These are phyloP conservation scores for Malurus melanocephalus DNA, from an alignment of 2,113 vertebrate genomes.

Conservation along the genomic window DNA sequence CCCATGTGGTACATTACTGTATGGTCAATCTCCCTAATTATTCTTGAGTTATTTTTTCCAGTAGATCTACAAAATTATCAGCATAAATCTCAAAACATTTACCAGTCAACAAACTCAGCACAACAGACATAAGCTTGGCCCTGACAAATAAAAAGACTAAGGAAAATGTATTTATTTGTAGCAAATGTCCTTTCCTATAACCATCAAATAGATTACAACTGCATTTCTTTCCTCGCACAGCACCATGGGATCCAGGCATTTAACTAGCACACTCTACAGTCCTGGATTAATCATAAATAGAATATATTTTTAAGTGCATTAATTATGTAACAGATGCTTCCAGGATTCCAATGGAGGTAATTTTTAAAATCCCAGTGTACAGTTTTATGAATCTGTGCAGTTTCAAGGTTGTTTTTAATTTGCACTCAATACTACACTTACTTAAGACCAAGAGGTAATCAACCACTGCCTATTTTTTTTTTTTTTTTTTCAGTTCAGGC, in stretches of 20 bases:
- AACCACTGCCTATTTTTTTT: neutral
- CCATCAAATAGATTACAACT: constrained; percentile 32
- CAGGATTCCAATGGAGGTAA: constrained; percentile 58
- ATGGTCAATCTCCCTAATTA: constrained; percentile 60
- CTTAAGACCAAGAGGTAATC: neutral
- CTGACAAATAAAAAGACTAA: constrained; percentile 48
- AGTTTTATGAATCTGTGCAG: constrained; percentile 12
- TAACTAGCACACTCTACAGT: constrained; percentile 53
- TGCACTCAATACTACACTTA: neutral
- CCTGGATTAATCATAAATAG: constrained; percentile 64
- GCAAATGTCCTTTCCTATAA: constrained; percentile 50
- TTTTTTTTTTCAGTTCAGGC: neutral
- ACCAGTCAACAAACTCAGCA: constrained; percentile 49
- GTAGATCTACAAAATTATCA: constrained; percentile 36
- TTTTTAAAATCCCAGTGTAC: constrained; percentile 54
- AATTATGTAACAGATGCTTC: constrained; percentile 67
- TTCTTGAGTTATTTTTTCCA: constrained; percentile 47
- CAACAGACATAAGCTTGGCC: constrained; percentile 50
- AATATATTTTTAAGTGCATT: constrained; percentile 66
- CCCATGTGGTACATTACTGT: neutral
- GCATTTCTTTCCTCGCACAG: constrained; percentile 7
- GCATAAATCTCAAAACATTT: constrained; percentile 49
- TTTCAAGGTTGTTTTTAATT: constrained; percentile 57
- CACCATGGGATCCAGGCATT: constrained; percentile 57
- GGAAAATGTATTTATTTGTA: constrained; percentile 59